Conservation (phyloP, 2,113 vertebrate species). For the Microcebus jonahi region DNA sequence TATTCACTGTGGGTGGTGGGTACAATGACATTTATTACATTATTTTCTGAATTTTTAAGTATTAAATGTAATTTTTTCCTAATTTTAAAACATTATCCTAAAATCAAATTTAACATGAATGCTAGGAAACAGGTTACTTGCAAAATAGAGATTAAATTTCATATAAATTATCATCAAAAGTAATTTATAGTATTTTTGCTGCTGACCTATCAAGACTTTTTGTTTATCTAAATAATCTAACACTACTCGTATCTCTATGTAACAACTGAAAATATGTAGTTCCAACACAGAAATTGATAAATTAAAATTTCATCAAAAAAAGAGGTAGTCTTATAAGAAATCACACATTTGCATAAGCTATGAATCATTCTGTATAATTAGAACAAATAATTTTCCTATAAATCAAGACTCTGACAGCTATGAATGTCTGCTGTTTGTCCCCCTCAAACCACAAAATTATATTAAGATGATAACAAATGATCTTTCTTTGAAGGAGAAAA, state of each 20-base stretch:
- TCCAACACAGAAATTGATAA: neutral
- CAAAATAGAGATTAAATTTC: neutral
- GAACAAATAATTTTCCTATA: constrained; percentile 70
- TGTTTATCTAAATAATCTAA: neutral
- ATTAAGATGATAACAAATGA: constrained; percentile 6
- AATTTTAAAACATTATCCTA: neutral
- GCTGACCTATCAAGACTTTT: neutral
- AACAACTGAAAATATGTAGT: neutral
- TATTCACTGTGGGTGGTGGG: neutral
- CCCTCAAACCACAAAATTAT: constrained; percentile 59
- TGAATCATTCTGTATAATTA: constrained; percentile 75
- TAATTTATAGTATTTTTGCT: constrained; percentile 10
- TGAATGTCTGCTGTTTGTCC: constrained; percentile 61
- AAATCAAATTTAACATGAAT: constrained; percentile 11
- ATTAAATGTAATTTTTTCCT: neutral
- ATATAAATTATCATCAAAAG: constrained; percentile 9
- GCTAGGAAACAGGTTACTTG: neutral
- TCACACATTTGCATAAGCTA: constrained; percentile 64
- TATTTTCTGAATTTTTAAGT: constrained; percentile 17
- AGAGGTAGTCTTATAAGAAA: constrained; percentile 68
- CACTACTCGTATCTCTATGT: neutral
- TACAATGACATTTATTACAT: neutral
- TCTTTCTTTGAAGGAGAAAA: constrained; percentile 66
- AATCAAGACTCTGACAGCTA: constrained; percentile 59
- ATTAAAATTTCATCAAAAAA: neutral